Conservation (phyloP, 1,140 invertebrate genomes). For the Physella acuta region DNA sequence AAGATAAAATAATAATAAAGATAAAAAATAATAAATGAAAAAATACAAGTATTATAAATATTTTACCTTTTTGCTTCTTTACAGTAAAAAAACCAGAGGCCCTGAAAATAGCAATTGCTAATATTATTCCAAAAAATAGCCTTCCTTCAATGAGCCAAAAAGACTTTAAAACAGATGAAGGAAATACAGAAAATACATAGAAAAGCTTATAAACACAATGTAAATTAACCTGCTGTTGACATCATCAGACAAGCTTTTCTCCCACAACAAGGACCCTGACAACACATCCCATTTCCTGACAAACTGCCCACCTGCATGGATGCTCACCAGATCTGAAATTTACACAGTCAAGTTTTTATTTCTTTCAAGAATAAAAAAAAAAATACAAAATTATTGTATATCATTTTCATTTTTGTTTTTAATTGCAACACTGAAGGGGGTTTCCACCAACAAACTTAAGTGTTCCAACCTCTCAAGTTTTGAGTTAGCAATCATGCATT, state of each 20-base stretch:
- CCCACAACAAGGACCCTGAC: constrained; percentile 47
- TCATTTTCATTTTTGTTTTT: too few species aligned
- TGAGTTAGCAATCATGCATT: too few species aligned
- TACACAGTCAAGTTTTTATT: too few species aligned
- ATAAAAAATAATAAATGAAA: not conserved
- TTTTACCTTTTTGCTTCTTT: constrained; percentile 26
- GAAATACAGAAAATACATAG: too few species aligned
- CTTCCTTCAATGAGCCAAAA: too few species aligned
- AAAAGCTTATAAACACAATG: not conserved
- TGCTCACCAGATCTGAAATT: constrained; percentile 66
- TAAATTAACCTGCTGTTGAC: constrained; percentile 27
- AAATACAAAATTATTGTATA: too few species aligned
- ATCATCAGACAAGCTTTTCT: constrained; percentile 27
- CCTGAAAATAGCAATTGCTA: too few species aligned
- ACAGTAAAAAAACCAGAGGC: constrained; percentile 24
- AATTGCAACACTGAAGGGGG: too few species aligned
- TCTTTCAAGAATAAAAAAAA: constrained; percentile 13
- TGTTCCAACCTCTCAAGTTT: too few species aligned
- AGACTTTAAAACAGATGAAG: not conserved
- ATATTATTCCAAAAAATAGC: too few species aligned
- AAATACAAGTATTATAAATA: not conserved
- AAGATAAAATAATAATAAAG: too few species aligned
- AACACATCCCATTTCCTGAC: constrained; percentile 77
- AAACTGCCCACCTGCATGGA: constrained; percentile 73
- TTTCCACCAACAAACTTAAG: too few species aligned